Evolutionary conservation across 2,113 vertebrate genomes (phyloP).

Genomic region (Bettongia penicillata): DNA sequence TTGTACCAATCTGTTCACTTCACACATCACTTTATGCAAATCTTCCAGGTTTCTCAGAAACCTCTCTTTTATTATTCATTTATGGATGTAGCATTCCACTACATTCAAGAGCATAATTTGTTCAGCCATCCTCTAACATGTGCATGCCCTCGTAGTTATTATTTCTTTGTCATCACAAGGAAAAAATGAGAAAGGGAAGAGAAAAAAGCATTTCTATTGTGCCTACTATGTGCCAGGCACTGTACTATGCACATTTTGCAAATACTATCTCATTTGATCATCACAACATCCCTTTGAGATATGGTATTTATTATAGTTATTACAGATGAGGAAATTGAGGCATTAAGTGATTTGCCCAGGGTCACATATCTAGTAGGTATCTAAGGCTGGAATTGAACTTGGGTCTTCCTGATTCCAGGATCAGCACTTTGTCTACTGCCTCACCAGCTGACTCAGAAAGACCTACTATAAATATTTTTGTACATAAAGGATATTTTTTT

Average conservation of each 20-base stretch:
- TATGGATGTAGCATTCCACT: background rate
- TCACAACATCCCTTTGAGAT: background rate
- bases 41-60: background rate
- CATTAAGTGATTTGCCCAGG: background rate
- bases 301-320: background rate
- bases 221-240: background rate
- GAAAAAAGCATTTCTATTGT: background rate
- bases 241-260: background rate
- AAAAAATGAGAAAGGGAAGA: background rate
- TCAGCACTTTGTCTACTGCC: background rate
- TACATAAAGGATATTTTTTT: background rate
- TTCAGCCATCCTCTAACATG: background rate
- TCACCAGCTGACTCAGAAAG: background rate
- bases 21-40: background rate
- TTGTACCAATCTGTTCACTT: background rate
- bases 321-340: background rate
- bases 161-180: background rate
- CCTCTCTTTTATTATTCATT: background rate
- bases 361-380: background rate
- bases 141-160: background rate
- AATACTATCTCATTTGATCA: background rate
- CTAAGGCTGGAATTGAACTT: background rate
- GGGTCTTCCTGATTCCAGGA: background rate
- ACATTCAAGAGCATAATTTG: background rate
- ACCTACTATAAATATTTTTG: background rate